Evolutionary conservation across 2,888 invertebrate genomes (phyloP), one percentile per base, ranked within the genome.

Genomic region (Slavum lentiscoides): DNA sequence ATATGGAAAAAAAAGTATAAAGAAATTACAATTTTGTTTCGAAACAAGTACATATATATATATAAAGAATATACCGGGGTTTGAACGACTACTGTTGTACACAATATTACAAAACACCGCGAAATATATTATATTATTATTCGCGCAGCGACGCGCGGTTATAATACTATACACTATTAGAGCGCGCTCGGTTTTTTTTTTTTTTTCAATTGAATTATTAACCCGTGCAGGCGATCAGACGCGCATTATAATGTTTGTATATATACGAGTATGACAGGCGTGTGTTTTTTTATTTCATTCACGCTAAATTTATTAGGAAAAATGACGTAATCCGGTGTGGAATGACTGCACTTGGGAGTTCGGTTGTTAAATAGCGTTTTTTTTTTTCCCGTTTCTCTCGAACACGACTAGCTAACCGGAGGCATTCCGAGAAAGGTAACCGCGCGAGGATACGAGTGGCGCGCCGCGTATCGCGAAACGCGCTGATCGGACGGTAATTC

Each of bases 401-500:
- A 72, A 70, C n/a, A 37, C 30, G 30, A 4, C 4, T 30, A 69
- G 64, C 80, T 64, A n/a, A 70, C 15, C 62, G 69, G 53, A 30
- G 30, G 77, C 77, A 77, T 80, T 80, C 80, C 39, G 23, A 64
- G 80, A 80, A 80, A 80, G 80, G 70, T 72, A n/a, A 53, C 49
- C 15, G 49, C 17, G 8, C 39, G 53, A 69, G 77, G 53, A 70
- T 80, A 80, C 64, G 80, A 80, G 80, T 69, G 70, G 70, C 53
- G 66, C 30, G 66, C 19, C 55, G 15, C 21, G 55, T 30, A 30
- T 30, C 30, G 30, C 30, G 19, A 15, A 37, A 61, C 39, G 23
- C 39, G 70, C 80, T 80, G 80, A 80, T 80, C 80, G 8, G 8
- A 70, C 80, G 64, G 80, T 80, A 80, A 80, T 80, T 80, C 62